Evolutionary conservation across 2,797 vertebrate species (phyloP).

Genomic region (Trachurus trachurus): DNA sequence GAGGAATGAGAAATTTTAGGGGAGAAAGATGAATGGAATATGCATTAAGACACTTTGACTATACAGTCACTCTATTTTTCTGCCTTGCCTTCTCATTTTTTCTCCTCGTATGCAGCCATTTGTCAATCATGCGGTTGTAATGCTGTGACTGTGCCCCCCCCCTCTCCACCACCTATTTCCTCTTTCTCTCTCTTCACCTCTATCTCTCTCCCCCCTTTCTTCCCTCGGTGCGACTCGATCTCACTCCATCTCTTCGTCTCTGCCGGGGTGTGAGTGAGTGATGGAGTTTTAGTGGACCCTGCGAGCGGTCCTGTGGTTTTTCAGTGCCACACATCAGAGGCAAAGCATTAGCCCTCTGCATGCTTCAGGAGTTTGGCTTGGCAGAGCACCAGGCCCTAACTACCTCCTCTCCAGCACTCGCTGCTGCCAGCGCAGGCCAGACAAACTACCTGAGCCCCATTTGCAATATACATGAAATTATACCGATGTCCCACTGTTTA

Average conservation of each 20-base stretch:
- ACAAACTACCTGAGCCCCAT: conserved; percentile 69
- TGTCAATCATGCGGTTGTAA: conserved; percentile 75
- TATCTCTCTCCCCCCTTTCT: conserved; percentile 47
- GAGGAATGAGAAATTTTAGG: conserved; percentile 73
- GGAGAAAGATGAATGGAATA: conserved; percentile 81
- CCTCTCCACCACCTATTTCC: conserved; percentile 28
- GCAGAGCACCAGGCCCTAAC: conserved; percentile 86
- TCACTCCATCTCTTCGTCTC: conserved; percentile 63
- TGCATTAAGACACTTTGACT: conserved; percentile 77
- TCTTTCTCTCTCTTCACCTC: conserved; percentile 55
- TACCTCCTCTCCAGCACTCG: conserved; percentile 74
- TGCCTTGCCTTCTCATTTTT: conserved; percentile 34
- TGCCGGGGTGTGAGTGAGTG: conserved; percentile 83
- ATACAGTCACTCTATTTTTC: conserved; percentile 73
- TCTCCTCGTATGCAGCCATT: conserved; percentile 59
- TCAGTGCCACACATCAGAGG: conserved; percentile 82
- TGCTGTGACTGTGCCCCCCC: conserved; percentile 46
- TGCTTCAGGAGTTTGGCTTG: conserved; percentile 88
- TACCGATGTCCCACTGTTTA: conserved; percentile 68
- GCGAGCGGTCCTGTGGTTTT: conserved; percentile 83
- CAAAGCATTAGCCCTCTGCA: conserved; percentile 82
- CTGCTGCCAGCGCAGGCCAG: conserved; percentile 73
- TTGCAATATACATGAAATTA: conserved; percentile 60
- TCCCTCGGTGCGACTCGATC: conserved; percentile 41
- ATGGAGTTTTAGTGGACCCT: conserved; percentile 88